Evolutionary conservation across 2,797 vertebrate species (phyloP), one percentile per base, ranked within the genome.

Genomic region (Mus minutoides): DNA sequence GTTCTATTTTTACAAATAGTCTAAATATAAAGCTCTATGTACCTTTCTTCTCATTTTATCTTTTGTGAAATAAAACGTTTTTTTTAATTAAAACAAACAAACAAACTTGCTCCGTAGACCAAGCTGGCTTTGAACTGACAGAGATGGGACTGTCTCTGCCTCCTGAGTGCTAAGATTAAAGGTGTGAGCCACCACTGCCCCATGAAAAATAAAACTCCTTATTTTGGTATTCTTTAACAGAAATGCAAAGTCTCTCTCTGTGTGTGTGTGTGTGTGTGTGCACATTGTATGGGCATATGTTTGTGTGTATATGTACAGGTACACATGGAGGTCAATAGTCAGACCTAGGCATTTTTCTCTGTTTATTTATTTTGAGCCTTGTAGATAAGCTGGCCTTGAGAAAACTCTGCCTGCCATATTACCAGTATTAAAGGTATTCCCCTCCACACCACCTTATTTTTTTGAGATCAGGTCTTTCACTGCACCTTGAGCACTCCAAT

Each of bases 1-100:
- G 22, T 92, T 92, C 21, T 60, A 78, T 80, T 95, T 93, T 46
- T 69, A 95, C 24, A 56, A 46, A 94, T 80, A 88, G 62, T 90
- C 37, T 75, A 90, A 77, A 92, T 79, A 43, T 40, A 78, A 11
- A 60, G 73, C 11, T 56, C 52, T 71, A 37, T 71, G n/a, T 10
- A 17, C 17, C 49, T 92, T 4, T 96, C 46, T 77, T 78, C 3
- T 34, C 11, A 52, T 86, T 78, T 26, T 14, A 71, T 89, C 77
- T 95, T 52, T 83, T 64, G 17, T 43, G n/a, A 95, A 78, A 49
- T 82, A 90, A 95, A 85, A 46, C 31, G 1, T 49, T 46, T 46
- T 46, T 46, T 62, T 37, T 19, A 69, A 69, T n/a, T n/a, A 69
- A 69, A 19, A 71, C 7, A 69, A 69, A 69, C 26, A 62, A 64